Conservation (phyloP, 2,797 vertebrate species). For the Mus minutoides region DNA sequence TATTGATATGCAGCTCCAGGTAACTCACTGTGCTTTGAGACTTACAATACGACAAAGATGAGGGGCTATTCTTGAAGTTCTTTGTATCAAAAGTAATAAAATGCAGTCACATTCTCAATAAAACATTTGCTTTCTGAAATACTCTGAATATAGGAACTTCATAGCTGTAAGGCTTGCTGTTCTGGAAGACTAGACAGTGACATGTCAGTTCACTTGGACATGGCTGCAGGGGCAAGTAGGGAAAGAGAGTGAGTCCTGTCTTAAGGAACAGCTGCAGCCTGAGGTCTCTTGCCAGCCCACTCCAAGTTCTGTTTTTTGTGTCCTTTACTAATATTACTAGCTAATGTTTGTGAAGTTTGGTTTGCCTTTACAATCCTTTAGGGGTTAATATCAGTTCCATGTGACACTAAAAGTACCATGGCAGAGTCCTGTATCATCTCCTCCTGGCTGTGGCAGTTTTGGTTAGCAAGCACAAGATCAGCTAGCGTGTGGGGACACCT, state of each 20-base stretch:
- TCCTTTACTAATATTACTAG: neutral
- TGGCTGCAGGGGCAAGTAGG: neutral
- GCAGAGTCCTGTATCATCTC: neutral
- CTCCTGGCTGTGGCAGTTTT: too few species aligned
- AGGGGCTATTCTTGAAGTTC: conserved; percentile 37
- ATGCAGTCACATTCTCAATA: conserved; percentile 22
- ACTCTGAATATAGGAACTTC: neutral
- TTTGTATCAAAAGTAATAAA: conserved; percentile 39
- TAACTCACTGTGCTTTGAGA: conserved; percentile 25
- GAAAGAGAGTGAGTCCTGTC: neutral
- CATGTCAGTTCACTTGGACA: neutral
- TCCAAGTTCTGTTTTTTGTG: neutral
- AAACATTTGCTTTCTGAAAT: conserved; percentile 12
- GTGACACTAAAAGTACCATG: neutral
- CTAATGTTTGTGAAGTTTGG: neutral
- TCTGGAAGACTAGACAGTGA: neutral
- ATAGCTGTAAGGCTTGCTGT: neutral
- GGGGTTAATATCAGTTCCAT: neutral
- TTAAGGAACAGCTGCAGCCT: neutral
- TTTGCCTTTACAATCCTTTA: neutral
- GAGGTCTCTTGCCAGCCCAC: neutral
- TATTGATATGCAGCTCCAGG: neutral
- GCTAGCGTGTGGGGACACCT: neutral
- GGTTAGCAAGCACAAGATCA: neutral
- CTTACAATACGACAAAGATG: neutral